Percentiles rank a stretch among this genome's conserved stretches.
Conservation (phyloP, 1,140 invertebrate genomes). For the Drosophila lowei region DNA sequence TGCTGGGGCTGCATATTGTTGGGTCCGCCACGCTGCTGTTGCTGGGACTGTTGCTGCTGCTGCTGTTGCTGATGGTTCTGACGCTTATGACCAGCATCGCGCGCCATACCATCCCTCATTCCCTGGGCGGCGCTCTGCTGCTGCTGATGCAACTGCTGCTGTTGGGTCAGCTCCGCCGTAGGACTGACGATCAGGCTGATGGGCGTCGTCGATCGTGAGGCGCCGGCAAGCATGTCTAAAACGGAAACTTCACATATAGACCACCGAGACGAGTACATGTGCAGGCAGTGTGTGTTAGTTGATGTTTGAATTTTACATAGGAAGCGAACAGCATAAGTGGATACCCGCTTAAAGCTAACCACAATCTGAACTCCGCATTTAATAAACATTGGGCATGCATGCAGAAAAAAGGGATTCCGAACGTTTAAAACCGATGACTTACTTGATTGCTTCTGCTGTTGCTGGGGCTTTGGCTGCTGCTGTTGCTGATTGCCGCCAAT, state of each 20-base stretch:
- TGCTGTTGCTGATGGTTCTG: constrained; percentile 74
- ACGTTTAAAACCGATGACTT: constrained; percentile 85
- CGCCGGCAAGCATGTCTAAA: constrained; percentile 90
- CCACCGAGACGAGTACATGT: constrained; percentile 53
- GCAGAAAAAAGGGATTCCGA: too few relatives aligned
- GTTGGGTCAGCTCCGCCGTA: constrained; percentile 92
- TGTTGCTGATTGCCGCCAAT: constrained; percentile 75
- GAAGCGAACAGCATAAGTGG: background rate
- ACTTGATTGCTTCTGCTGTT: constrained; percentile 89
- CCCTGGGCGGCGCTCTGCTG: constrained; percentile 64
- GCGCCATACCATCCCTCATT: constrained; percentile 54
- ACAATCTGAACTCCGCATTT: background rate
- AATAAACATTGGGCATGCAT: too few relatives aligned
- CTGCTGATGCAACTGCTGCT: constrained; percentile 84
- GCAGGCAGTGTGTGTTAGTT: constrained; percentile 26
- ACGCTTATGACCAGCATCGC: constrained; percentile 81
- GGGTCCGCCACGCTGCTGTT: constrained; percentile 66
- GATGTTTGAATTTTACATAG: background rate
- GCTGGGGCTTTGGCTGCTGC: constrained; percentile 87
- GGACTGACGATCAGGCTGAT: constrained; percentile 90
- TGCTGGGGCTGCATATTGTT: constrained; percentile 53
- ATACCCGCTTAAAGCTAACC: background rate
- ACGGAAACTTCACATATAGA: constrained; percentile 84
- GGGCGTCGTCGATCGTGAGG: constrained; percentile 89
- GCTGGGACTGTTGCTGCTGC: constrained; percentile 48